These are phyloP conservation scores for Clamator glandarius DNA, from an alignment of 2,797 vertebrate species.

Conservation along the genomic window DNA sequence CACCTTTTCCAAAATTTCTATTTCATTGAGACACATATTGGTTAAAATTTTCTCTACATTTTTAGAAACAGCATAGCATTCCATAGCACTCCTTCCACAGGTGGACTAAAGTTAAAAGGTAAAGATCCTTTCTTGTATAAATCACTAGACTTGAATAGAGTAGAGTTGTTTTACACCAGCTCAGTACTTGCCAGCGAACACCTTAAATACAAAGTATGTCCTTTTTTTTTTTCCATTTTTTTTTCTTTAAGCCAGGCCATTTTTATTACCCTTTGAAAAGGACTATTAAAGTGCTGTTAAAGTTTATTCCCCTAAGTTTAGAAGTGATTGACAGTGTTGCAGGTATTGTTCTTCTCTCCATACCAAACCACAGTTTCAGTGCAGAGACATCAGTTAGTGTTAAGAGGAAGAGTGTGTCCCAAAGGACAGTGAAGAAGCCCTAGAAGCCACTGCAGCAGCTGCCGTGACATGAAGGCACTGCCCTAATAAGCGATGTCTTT, in stretches of 20 bases:
- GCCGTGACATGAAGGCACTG: background rate
- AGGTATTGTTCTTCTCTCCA: background rate
- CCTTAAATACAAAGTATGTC: slow-evolving; percentile 1
- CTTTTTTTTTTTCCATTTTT: background rate
- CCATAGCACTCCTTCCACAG: background rate
- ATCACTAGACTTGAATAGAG: background rate
- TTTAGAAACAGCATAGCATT: background rate
- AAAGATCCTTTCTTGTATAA: background rate
- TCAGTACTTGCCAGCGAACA: background rate
- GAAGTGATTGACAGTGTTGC: background rate
- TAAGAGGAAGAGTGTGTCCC: background rate
- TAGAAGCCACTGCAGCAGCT: background rate
- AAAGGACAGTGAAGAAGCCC: background rate
- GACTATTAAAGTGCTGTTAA: background rate
- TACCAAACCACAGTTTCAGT: background rate
- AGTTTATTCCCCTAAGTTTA: background rate
- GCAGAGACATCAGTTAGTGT: background rate
- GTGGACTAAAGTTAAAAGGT: background rate
- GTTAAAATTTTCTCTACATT: background rate
- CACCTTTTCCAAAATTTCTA: background rate
- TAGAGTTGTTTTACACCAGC: slow-evolving; percentile 4
- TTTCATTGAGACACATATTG: background rate
- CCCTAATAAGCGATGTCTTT: background rate
- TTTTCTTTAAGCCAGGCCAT: background rate
- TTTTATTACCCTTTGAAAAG: slow-evolving; percentile 25